phyloP scores from a whole-genome alignment of 2,113 vertebrate species.

The Nycticryphes semicollaris region DNA sequence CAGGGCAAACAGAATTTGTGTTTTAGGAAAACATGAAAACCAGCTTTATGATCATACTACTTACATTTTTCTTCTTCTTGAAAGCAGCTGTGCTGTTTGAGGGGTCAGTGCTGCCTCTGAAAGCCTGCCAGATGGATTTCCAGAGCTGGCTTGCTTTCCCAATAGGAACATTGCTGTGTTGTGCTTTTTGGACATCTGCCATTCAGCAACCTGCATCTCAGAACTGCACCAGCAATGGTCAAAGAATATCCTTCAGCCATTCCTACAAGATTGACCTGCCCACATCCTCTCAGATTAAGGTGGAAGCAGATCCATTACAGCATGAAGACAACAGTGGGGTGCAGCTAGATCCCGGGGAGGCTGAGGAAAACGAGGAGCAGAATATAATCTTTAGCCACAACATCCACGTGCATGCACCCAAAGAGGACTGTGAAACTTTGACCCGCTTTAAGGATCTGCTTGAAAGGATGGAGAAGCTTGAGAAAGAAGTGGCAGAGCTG shows the following conservation, averaged over 20 bases:
- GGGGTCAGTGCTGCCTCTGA: neutral
- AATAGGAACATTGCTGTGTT: slow-evolving; percentile 71
- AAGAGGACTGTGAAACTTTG: slow-evolving; percentile 76
- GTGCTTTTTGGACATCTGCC: slow-evolving; percentile 43
- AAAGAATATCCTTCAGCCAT: slow-evolving; percentile 85
- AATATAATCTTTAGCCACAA: slow-evolving; percentile 87
- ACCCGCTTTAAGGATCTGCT: slow-evolving; percentile 78
- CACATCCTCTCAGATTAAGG: slow-evolving; percentile 73
- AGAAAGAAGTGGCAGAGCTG: slow-evolving; percentile 83
- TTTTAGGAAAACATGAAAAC: neutral
- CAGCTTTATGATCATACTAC: neutral
- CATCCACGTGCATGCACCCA: slow-evolving; percentile 78
- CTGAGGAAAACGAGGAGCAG: slow-evolving; percentile 69
- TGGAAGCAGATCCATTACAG: slow-evolving; percentile 69
- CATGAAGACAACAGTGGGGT: slow-evolving; percentile 60
- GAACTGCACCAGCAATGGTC: slow-evolving; percentile 56
- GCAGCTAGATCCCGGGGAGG: slow-evolving; percentile 15
- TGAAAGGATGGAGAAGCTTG: slow-evolving; percentile 83
- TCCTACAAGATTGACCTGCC: slow-evolving; percentile 84
- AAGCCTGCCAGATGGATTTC: slow-evolving; percentile 39
- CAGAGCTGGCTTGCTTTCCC: slow-evolving; percentile 7
- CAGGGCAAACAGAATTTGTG: neutral
- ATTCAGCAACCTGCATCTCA: slow-evolving; percentile 26
- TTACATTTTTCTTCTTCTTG: neutral
- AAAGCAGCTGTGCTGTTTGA: neutral